A percentile compares a stretch with the other conserved stretches of the same genome.
Conservation (phyloP, 2,113 vertebrate species). For the Aptenodytes patagonicus region DNA sequence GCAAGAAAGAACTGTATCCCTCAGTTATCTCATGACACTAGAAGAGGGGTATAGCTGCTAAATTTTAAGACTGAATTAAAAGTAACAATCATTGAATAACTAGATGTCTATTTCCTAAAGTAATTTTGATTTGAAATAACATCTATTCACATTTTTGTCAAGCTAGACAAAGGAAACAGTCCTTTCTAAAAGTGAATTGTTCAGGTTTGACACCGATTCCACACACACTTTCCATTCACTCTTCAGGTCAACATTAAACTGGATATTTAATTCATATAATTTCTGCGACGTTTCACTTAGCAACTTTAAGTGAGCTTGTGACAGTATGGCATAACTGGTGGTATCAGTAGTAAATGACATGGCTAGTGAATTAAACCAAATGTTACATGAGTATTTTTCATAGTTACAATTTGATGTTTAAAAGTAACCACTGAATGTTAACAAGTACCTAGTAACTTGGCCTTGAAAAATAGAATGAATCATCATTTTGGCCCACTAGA, state of each 20-base stretch:
- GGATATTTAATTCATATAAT: neutral
- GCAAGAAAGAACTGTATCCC: neutral
- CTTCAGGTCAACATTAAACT: neutral
- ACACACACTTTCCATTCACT: neutral
- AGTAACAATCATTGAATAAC: neutral
- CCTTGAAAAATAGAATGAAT: neutral
- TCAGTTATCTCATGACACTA: neutral
- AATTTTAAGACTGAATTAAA: neutral
- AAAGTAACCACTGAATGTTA: neutral
- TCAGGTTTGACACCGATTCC: neutral
- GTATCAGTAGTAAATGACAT: neutral
- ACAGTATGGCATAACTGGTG: neutral
- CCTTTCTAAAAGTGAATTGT: neutral
- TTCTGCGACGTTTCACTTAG: neutral
- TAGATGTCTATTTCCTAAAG: neutral
- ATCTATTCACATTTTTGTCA: neutral
- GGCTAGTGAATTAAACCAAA: neutral
- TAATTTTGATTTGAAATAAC: neutral
- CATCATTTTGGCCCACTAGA: neutral
- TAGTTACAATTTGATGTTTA: neutral
- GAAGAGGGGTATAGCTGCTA: neutral
- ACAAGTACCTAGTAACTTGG: neutral
- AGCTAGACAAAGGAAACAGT: neutral
- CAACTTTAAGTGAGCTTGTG: neutral
- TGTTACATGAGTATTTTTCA: neutral